Percentiles rank a stretch among this genome's conserved stretches.
Conservation (phyloP, 2,888 invertebrate species). For the Dexiosoma caninum region DNA sequence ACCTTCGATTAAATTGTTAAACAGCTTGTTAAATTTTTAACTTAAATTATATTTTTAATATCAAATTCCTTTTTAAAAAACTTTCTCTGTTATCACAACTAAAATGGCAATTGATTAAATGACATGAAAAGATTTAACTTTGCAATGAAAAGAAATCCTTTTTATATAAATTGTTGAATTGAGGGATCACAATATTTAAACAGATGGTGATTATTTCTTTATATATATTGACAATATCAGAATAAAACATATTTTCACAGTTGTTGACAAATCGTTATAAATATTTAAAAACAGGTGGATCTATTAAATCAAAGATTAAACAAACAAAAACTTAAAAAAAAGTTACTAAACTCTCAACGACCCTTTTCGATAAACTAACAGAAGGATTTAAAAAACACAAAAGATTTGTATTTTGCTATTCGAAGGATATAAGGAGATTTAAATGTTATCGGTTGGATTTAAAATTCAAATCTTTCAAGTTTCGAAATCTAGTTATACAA, state of each 20-base stretch:
- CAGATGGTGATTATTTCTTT: constrained; percentile 6
- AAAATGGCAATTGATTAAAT: constrained; percentile 17
- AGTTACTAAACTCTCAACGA: background rate
- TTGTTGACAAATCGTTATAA: constrained; percentile 38
- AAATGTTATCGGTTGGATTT: too few species aligned
- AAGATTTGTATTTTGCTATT: background rate
- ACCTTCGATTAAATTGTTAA: too few species aligned
- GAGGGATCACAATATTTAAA: constrained; percentile 17
- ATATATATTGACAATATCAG: background rate
- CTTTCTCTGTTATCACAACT: constrained; percentile 11
- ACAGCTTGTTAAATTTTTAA: constrained; percentile 2
- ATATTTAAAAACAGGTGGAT: constrained; percentile 49
- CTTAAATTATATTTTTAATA: background rate
- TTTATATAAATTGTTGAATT: constrained; percentile 14
- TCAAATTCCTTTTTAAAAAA: constrained; percentile 8
- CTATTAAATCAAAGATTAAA: constrained; percentile 49
- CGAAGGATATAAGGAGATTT: background rate
- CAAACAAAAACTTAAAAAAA: background rate
- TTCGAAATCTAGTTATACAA: too few species aligned
- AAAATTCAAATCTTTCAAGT: too few species aligned
- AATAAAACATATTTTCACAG: background rate
- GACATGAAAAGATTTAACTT: constrained; percentile 23
- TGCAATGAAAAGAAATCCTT: background rate
- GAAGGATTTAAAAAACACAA: background rate
- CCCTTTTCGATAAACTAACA: constrained; percentile 22